phyloP scores from a whole-genome alignment of 2,797 vertebrate species.

The Lacerta bilineata region DNA sequence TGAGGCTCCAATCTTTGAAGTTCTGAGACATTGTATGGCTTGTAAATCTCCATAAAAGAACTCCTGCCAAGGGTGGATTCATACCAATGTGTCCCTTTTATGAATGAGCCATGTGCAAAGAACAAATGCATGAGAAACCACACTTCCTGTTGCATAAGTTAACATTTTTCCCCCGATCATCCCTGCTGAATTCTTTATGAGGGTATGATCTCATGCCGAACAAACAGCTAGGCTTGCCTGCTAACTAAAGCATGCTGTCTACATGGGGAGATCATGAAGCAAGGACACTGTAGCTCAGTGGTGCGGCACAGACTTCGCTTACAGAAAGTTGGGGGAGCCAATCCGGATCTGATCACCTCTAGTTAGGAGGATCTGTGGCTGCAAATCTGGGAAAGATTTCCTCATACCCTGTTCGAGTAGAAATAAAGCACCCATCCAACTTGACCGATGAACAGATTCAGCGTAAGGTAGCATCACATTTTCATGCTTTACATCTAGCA shows the following conservation, averaged over 20 bases:
- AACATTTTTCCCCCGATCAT: conserved; percentile 42
- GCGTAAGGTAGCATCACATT: background rate
- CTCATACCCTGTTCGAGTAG: background rate
- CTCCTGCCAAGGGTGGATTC: conserved; percentile 13
- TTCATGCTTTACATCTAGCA: background rate
- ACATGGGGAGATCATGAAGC: background rate
- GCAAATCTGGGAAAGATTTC: background rate
- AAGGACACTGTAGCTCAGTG: background rate
- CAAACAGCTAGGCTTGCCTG: conserved; percentile 19
- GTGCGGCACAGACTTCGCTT: background rate
- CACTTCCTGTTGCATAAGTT: conserved; percentile 48
- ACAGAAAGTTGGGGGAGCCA: background rate
- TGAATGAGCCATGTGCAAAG: conserved; percentile 44
- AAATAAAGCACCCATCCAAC: background rate
- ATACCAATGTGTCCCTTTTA: conserved; percentile 18
- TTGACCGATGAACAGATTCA: background rate
- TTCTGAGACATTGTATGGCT: background rate
- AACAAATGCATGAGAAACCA: conserved; percentile 49
- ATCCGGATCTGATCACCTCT: background rate
- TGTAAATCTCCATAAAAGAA: background rate
- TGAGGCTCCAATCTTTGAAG: background rate
- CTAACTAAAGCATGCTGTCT: conserved; percentile 9
- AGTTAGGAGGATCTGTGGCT: background rate
- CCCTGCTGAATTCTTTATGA: conserved; percentile 36
- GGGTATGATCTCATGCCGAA: conserved; percentile 19